Evolutionary conservation across 1,140 invertebrate genomes (phyloP), one percentile per base, ranked within the genome.

Genomic region (Diploscapter pachys): DNA sequence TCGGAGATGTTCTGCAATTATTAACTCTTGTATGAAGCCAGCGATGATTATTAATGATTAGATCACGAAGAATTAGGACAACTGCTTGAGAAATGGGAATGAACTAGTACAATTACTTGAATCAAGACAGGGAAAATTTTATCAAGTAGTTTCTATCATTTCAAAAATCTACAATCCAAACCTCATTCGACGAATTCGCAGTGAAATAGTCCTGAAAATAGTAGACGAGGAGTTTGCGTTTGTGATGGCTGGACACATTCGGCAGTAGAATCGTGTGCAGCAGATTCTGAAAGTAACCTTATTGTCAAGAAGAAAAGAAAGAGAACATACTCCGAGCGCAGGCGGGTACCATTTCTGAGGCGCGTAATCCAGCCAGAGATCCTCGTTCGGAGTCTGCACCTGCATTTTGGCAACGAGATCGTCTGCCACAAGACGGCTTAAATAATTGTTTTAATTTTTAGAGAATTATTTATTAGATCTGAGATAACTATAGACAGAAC

Each of bases 261-360:
- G 8, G 6, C 50, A 8, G 5, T 0, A 68, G 51, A 5, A 68
- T n/a, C 13, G 52, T 9, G 8, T 52, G 11, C 5, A 68, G 2
- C 6, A 9, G 52, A 48, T 68, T 68, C 66, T 68, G 11, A 68
- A 68, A 5, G 50, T 8, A 65, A 31, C 1, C 13, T 2, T 65
- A 54, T 48, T 54, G 11, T 68, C 56, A 52, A 31, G 31, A 31
- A 31, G 31, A 31, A 0, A 1, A 68, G 48, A 2, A 65, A 50
- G 31, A 52, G 8, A 52, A 2, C 51, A 13, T 52, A 68, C 66
- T 13, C 56, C 52, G 5, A 68, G 48, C 13, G 52, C 66, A n/a
- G 66, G 66, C 8, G 66, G 66, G 57, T 68, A 68, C 66, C 66
- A 68, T 8, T 68, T 55, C 49, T 51, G 11, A 6, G 9, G 52